Conservation (phyloP, 2,797 vertebrate species). For the Silurus lanzhouensis region DNA sequence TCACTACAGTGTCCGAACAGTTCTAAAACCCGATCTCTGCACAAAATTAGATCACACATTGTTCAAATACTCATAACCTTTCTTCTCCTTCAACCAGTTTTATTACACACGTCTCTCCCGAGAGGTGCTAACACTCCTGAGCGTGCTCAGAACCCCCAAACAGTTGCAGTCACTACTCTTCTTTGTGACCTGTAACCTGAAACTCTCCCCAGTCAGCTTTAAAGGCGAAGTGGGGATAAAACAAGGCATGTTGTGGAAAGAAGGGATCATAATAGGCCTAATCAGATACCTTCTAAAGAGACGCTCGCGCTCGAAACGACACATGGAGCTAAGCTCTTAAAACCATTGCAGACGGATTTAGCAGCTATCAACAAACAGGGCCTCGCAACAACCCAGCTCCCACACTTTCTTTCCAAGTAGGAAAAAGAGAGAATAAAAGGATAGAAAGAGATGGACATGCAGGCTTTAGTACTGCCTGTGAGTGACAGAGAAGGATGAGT, state of each 20-base stretch:
- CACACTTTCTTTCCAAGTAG: slow-evolving; percentile 9
- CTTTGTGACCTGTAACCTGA: slow-evolving; percentile 39
- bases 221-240: neutral
- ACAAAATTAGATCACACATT: slow-evolving; percentile 8
- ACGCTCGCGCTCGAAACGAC: slow-evolving; percentile 10
- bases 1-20: neutral
- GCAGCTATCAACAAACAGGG: slow-evolving; percentile 36
- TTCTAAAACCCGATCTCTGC: neutral
- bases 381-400: slow-evolving; percentile 27
- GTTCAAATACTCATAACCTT: slow-evolving; percentile 33
- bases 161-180: slow-evolving; percentile 31
- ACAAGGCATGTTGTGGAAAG: neutral
- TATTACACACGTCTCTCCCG: slow-evolving; percentile 43
- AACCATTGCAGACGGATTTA: slow-evolving; percentile 39
- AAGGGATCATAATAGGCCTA: slow-evolving; percentile 8
- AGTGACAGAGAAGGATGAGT: slow-evolving; percentile 35
- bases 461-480: slow-evolving; percentile 70
- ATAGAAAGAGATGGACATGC: slow-evolving; percentile 61
- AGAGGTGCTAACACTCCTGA: slow-evolving; percentile 43
- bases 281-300: slow-evolving; percentile 19
- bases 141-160: slow-evolving; percentile 27
- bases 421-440: slow-evolving; percentile 38
- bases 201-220: neutral
- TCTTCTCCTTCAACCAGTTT: slow-evolving; percentile 41
- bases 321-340: slow-evolving; percentile 40